Evolutionary conservation across 1,140 invertebrate genomes (phyloP).

Genomic region (Choristoneura fumiferana): DNA sequence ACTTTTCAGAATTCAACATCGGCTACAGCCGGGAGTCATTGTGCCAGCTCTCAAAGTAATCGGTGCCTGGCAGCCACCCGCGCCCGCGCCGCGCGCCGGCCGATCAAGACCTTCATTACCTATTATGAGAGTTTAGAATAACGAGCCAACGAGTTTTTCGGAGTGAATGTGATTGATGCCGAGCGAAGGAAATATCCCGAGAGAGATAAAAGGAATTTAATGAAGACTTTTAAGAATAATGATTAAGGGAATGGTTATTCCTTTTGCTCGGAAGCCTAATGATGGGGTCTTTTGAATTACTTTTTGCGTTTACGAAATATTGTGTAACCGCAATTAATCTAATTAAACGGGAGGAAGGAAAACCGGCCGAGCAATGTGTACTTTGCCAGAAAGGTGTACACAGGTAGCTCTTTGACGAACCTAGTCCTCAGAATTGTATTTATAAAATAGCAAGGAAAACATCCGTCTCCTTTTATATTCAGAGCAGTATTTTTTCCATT

Average conservation of each 20-base stretch:
- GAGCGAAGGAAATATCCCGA: constrained; percentile 72
- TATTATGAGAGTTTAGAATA: constrained; percentile 78
- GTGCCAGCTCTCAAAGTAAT: constrained; percentile 72
- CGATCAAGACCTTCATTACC: constrained; percentile 75
- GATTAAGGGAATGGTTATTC: constrained; percentile 77
- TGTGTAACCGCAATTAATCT: constrained; percentile 52
- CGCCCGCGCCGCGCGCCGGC: too few relatives aligned
- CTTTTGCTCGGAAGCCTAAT: constrained; percentile 69
- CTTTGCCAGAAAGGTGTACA: constrained; percentile 20
- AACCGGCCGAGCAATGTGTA: constrained; percentile 41
- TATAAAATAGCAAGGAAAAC: neutral
- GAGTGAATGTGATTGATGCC: constrained; percentile 77
- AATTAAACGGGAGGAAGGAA: constrained; percentile 43
- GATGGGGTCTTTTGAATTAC: constrained; percentile 69
- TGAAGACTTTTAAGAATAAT: constrained; percentile 78
- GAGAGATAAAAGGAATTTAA: constrained; percentile 78
- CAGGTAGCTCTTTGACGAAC: constrained; percentile 4
- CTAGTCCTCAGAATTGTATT: neutral
- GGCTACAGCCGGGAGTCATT: constrained; percentile 69
- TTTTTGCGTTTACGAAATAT: constrained; percentile 61
- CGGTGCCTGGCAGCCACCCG: constrained; percentile 65
- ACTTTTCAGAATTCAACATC: constrained; percentile 72
- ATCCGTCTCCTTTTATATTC: neutral
- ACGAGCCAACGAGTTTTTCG: constrained; percentile 75
- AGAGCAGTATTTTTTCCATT: too few relatives aligned